These are phyloP conservation scores for Sarcoramphus papa DNA, from an alignment of 2,797 vertebrate genomes.

Conservation along the genomic window DNA sequence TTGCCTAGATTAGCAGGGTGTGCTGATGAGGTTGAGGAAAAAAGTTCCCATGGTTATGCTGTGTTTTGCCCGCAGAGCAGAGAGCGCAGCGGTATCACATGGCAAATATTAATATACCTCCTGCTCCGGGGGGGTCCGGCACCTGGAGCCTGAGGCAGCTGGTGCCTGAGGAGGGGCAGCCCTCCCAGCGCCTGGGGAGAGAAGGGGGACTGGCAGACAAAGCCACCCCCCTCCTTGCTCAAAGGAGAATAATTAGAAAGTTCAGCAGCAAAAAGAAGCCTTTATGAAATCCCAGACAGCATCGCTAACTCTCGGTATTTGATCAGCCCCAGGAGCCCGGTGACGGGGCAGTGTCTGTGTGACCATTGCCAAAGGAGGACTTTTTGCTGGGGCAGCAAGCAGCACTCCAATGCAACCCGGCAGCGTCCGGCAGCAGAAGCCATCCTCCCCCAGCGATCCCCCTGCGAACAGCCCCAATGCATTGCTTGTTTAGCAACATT, in stretches of 20 bases:
- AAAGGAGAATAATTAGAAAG: background rate
- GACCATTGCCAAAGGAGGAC: background rate
- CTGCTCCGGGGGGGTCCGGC: background rate
- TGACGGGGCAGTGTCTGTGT: rapidly evolving
- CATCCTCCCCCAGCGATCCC: background rate
- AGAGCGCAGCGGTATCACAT: background rate
- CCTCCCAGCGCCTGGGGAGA: rapidly evolving
- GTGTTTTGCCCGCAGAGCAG: background rate
- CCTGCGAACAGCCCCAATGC: background rate
- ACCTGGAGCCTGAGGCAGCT: background rate
- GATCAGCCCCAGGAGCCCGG: background rate
- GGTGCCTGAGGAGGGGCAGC: background rate
- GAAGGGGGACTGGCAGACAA: background rate
- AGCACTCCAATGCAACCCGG: rapidly evolving
- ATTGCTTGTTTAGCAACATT: background rate
- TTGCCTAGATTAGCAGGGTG: background rate
- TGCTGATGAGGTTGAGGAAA: background rate
- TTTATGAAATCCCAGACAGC: background rate
- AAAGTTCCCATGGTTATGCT: background rate
- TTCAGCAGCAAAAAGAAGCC: background rate
- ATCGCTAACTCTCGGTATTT: rapidly evolving
- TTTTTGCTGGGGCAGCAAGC: background rate
- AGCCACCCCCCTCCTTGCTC: background rate
- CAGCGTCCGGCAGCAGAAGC: background rate
- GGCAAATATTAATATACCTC: background rate